Percentiles rank a stretch among this genome's conserved stretches.
These are phyloP conservation scores for Drosophila funebris DNA, from an alignment of 1,140 invertebrate genomes.

Conservation along the genomic window DNA sequence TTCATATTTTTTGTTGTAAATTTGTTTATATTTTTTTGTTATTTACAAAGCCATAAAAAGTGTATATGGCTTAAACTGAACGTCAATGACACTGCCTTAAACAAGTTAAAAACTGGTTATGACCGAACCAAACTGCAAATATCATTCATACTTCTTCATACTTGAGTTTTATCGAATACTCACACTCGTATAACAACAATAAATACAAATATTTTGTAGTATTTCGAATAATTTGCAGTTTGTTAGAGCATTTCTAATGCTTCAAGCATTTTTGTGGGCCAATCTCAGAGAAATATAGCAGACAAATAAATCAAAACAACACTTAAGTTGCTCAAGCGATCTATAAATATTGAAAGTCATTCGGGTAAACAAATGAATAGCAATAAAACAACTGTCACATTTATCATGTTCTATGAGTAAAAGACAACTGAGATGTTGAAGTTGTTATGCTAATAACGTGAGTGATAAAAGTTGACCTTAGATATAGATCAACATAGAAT, in stretches of 20 bases:
- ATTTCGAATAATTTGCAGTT: neutral
- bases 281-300: too few relatives aligned
- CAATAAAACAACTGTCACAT: neutral
- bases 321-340: too few relatives aligned
- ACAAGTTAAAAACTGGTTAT: conserved; percentile 67
- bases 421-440: too few relatives aligned
- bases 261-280: neutral
- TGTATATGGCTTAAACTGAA: conserved; percentile 22
- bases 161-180: conserved; percentile 11
- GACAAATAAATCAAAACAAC: too few relatives aligned
- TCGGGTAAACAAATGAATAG: too few relatives aligned
- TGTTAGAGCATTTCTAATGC: neutral
- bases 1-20: neutral
- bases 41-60: conserved; percentile 32
- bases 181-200: neutral
- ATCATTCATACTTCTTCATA: conserved; percentile 35
- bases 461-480: too few relatives aligned
- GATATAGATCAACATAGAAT: too few relatives aligned
- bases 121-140: conserved; percentile 33
- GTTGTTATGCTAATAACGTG: too few relatives aligned
- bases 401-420: neutral
- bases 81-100: conserved; percentile 50
- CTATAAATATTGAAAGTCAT: too few relatives aligned
- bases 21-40: conserved; percentile 24
- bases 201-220: neutral